These are phyloP conservation scores for Copidosoma aretas DNA, from an alignment of 2,888 invertebrate species.

Conservation along the genomic window DNA sequence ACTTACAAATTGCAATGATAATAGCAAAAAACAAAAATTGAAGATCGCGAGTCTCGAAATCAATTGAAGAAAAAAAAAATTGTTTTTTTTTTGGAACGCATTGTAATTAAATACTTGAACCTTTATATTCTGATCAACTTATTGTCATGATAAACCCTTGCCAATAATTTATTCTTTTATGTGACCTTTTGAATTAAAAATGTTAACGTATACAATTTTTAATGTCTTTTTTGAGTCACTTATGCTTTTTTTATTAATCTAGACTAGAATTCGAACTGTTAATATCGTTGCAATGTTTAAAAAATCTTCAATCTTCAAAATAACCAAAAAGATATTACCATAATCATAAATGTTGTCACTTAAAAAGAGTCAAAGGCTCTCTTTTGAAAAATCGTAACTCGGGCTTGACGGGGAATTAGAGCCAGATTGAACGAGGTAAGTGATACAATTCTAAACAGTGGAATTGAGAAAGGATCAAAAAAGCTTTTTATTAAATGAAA, in stretches of 20 bases:
- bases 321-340: too few relatives aligned
- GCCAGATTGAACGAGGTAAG: conserved; percentile 32
- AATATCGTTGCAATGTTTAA: not conserved
- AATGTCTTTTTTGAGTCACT: not conserved
- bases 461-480: conserved; percentile 2
- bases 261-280: too few relatives aligned
- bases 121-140: too few relatives aligned
- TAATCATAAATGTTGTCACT: not conserved
- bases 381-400: conserved; percentile 11
- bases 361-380: too few relatives aligned
- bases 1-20: too few relatives aligned
- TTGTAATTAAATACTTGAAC: too few relatives aligned
- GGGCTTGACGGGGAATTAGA: conserved; percentile 22
- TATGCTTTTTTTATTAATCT: too few relatives aligned
- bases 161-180: too few relatives aligned
- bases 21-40: not conserved
- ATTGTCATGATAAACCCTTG: too few relatives aligned
- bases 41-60: not conserved
- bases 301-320: not conserved
- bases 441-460: conserved; percentile 1
- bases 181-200: too few relatives aligned
- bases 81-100: not conserved
- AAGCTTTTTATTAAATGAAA: conserved; percentile 9
- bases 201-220: too few relatives aligned
- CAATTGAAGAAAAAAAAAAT: not conserved